These are phyloP conservation scores for Meandrusa payeni DNA, from an alignment of 2,888 invertebrate genomes.

Conservation along the genomic window DNA sequence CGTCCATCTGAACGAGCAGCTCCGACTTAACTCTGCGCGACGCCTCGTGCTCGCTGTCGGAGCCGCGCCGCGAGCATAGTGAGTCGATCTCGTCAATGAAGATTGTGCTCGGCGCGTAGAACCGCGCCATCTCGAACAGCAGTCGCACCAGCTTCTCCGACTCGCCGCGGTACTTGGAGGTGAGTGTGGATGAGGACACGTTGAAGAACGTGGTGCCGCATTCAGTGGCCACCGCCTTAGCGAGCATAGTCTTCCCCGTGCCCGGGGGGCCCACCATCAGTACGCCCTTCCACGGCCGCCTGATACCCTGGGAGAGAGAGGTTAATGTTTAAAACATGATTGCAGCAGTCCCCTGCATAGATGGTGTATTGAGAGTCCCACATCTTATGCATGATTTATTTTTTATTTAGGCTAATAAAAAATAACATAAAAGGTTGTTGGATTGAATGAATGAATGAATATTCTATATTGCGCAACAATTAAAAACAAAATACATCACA, in stretches of 20 bases:
- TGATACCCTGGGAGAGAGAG: slow-evolving; percentile 84
- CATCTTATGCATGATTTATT: too few species aligned
- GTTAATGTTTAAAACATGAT: too few species aligned
- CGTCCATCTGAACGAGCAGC: slow-evolving; percentile 99
- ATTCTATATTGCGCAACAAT: too few species aligned
- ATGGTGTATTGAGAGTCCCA: too few species aligned
- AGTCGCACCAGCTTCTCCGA: slow-evolving; percentile 98
- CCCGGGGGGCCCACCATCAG: slow-evolving; percentile 96
- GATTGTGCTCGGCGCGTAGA: slow-evolving; percentile 98
- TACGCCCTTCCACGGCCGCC: slow-evolving; percentile 98
- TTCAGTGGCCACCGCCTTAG: slow-evolving; percentile 99
- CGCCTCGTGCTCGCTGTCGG: slow-evolving; percentile 98
- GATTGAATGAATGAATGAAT: too few species aligned
- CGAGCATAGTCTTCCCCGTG: slow-evolving; percentile 97
- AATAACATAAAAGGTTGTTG: too few species aligned
- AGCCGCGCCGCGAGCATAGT: slow-evolving; percentile 95
- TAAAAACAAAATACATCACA: too few species aligned
- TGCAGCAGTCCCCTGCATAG: too few species aligned
- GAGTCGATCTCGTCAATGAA: slow-evolving; percentile 99
- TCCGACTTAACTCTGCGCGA: slow-evolving; percentile 98
- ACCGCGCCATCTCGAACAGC: slow-evolving; percentile 98
- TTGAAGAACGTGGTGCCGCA: slow-evolving; percentile 98
- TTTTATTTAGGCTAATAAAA: too few species aligned
- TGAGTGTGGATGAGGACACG: slow-evolving; percentile 97
- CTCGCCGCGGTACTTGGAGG: slow-evolving; percentile 99